Base-by-base conservation (phyloP, 2,797 vertebrate species). In the Scyliorhinus canicula region DNA sequence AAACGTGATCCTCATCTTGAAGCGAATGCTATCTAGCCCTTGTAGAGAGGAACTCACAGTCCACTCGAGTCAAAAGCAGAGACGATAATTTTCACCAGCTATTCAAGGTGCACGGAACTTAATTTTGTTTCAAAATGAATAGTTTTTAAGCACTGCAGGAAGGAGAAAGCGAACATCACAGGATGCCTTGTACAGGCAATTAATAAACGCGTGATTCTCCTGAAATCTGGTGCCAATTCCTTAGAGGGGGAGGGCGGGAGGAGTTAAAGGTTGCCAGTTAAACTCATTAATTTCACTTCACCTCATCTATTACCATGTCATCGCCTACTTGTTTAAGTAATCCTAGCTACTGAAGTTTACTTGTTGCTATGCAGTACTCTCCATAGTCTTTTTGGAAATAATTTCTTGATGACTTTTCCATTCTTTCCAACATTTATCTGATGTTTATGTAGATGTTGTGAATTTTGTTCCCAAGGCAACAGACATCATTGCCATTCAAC, bases 401-500 rank as follows among this genome's bases (percentile, higher is more conserved):
- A 35, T 71, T 74, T 74, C 26, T 35, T 74, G 47, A 94, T 94
- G 93, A 94, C 67, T 94, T 94, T 94, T 94, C 93, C 93, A 94
- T 94, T 52, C 67, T 52, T 47, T n/a, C 67, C 67, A 94, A 50
- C 28, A 16, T 69, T 69, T 50, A 50, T 9, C 44, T 35, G 93
- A 94, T 55, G 93, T 69, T 28, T 69, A 71, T 93, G 67, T 71
- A 35, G 28, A 93, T 69, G 24, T 93, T 93, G 21, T 94, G 67
- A 52, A 74, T 74, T 93, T 74, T 35, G 65, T 94, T 94, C 69
- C 67, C 28, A 94, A 71, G 93, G 14, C 63, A 94, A 94, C 93
- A 69, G 44, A 26, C 28, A 71, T 28, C 93, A 52, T 74, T 94
- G 28, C 31, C 35, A 8, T 55, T 31, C 65, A 52, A 28, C n/a